Base-by-base conservation (phyloP, 2,113 vertebrate genomes). In the Monarcha castaneiventris region DNA sequence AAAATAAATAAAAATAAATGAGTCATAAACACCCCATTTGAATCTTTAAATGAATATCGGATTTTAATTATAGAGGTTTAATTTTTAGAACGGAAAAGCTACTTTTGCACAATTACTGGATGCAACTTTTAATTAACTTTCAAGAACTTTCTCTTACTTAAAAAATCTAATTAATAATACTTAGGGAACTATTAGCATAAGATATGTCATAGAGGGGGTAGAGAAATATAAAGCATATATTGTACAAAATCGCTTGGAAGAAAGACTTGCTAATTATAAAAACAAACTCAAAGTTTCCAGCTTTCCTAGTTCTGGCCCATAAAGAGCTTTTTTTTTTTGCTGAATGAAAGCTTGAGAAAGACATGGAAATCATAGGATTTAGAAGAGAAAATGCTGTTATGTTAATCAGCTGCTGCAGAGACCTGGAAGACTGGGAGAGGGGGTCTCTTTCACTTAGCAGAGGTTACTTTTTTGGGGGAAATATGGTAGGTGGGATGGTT, bases 51-150 rank as follows among this genome's bases (percentile, higher is more conserved):
- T 71, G 81, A 95, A 94, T 96, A 98, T 97, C 20, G 89, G 93
- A 97, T 97, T 98, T 98, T 98, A 98, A 98, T 98, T 98, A 98
- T 68, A 77, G 97, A 91, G 97, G 96, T 97, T 97, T 97, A 97
- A 98, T 98, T 98, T 98, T 98, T 95, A 96, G 96, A 96, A 96
- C 52, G 75, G 92, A 97, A 98, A 97, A 97, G 84, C 97, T 94
- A 95, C 97, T 97, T 98, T 98, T 97, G 69, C 92, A 97, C 97
- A 97, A 98, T 98, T 98, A 97, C 93, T 87, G 82, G 9, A 2
- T 78, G 89, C 95, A 97, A 98, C 97, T 98, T 98, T 98, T 98
- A 98, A 98, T 98, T 98, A 98, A 98, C 97, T 98, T 98, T 96
- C 95, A 97, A 97, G 96, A 98, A 98, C 96, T 98, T 98, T 97